A percentile compares a stretch with the other conserved stretches of the same genome.
These are phyloP conservation scores for Cacoxenus indagator DNA, from an alignment of 2,888 invertebrate genomes.

Conservation along the genomic window DNA sequence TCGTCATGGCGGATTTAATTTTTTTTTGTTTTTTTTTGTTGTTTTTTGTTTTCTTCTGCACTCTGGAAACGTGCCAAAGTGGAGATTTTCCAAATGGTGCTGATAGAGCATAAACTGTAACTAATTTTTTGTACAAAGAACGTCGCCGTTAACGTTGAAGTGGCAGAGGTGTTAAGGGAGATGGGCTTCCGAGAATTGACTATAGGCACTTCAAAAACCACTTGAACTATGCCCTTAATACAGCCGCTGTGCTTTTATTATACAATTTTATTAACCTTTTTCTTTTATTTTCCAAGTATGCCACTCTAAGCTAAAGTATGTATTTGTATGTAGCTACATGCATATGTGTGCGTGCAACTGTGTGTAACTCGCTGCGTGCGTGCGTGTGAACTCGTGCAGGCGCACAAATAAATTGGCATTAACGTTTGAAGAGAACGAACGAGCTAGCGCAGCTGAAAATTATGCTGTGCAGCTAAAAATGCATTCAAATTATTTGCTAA, in stretches of 20 bases:
- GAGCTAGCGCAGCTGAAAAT: neutral
- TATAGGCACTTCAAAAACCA: constrained; percentile 6
- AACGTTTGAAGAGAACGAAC: neutral
- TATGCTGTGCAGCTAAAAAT: neutral
- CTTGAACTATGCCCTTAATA: constrained; percentile 11
- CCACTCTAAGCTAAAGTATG: neutral
- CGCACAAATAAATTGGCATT: constrained; percentile 17
- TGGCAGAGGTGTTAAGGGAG: neutral
- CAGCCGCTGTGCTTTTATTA: constrained; percentile 13
- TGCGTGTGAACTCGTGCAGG: neutral
- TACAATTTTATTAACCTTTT: neutral
- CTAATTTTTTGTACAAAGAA: constrained; percentile 14
- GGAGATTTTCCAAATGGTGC: constrained; percentile 14
- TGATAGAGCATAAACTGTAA: constrained; percentile 23
- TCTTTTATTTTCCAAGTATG: neutral
- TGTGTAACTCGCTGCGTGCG: neutral
- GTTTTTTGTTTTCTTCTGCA: neutral
- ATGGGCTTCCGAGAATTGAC: neutral
- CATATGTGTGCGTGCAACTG: neutral
- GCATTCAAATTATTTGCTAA: neutral
- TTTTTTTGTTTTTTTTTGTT: neutral
- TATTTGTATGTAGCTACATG: neutral
- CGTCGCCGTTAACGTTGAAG: neutral
- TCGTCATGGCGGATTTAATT: neutral
- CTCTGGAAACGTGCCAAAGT: constrained; percentile 19